Evolutionary conservation across 2,797 vertebrate species (phyloP).

Genomic region (Jordanella pulchra): DNA sequence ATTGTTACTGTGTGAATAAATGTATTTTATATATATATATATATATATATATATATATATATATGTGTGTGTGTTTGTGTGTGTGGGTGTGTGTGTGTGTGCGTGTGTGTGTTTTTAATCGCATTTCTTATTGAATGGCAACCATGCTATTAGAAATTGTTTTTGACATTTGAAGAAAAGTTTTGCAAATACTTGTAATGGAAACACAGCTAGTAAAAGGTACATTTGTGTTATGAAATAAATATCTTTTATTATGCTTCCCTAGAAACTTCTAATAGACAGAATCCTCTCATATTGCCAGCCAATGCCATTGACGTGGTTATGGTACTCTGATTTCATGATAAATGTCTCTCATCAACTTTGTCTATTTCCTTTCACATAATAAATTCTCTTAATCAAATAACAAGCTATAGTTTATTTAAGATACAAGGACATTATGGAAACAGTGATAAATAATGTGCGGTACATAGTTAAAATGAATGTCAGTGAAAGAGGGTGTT

Average conservation of each 20-base stretch:
- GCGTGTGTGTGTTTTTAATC: too few species aligned
- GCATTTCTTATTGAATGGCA: too few species aligned
- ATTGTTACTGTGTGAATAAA: too few species aligned
- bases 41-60: too few species aligned
- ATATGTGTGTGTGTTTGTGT: too few species aligned
- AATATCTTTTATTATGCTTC: conserved; percentile 6
- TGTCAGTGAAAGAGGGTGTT: conserved; percentile 8
- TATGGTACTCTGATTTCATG: not conserved
- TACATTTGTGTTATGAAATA: not conserved
- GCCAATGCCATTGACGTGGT: conserved; percentile 1
- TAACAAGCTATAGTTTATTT: conserved; percentile 24
- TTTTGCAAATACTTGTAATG: too few species aligned
- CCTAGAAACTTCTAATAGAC: not conserved
- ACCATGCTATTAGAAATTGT: too few species aligned
- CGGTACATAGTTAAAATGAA: conserved; percentile 17
- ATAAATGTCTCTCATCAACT: conserved; percentile 17
- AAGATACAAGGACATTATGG: conserved; percentile 37
- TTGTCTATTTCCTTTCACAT: conserved; percentile 16
- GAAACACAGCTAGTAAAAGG: not conserved
- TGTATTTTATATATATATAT: too few species aligned
- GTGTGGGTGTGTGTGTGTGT: too few species aligned
- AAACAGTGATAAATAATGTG: conserved; percentile 35
- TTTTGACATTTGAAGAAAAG: too few species aligned
- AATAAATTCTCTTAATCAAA: conserved; percentile 35
- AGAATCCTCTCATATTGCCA: conserved; percentile 7